Evolutionary conservation across 2,113 vertebrate genomes (phyloP), one percentile per base, ranked within the genome.

Genomic region (Trochalopteron elliotii): DNA sequence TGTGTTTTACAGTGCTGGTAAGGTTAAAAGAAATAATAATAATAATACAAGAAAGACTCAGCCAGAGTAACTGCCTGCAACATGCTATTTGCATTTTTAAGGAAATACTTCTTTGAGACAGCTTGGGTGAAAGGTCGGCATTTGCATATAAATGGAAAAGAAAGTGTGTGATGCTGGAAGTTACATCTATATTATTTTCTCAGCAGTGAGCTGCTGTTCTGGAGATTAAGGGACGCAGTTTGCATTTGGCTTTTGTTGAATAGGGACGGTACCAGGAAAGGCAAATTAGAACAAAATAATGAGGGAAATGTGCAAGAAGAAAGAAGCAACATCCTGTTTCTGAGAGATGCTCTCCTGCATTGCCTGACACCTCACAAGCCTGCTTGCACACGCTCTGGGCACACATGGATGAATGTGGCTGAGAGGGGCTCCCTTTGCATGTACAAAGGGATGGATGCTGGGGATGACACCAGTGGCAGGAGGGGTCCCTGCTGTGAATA

Each of bases 141-240:
- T 98, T 98, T 98, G 98, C 98, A 98, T 98, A 97, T 98, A 98
- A 98, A 98, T 98, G 97, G 98, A 97, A 98, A 98, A 97, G 97
- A 97, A 97, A 98, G 97, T 97, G 97, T 96, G 80, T 95, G 97
- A 93, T 96, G 97, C 96, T 97, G 97, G 97, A 98, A 98, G 98
- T 98, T 98, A 96, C 97, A 94, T 97, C 97, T 98, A 96, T 97
- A 97, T 98, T 98, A 98, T 98, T 98, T 98, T 98, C 98, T 97
- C 98, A 97, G 98, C 97, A 90, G 97, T 97, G 97, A 93, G 98
- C 97, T 96, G 97, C 98, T 97, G 97, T 96, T 96, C 90, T 40
- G n/a, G 94, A 97, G 98, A 98, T 98, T 97, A 98, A 96, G 97
- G 96, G 96, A 97, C 57, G 40, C 15, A 35, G 96, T 96, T 97